A percentile compares a stretch with the other conserved stretches of the same genome.
These are phyloP conservation scores for Homarus gammarus DNA, from an alignment of 2,888 invertebrate genomes.

Conservation along the genomic window DNA sequence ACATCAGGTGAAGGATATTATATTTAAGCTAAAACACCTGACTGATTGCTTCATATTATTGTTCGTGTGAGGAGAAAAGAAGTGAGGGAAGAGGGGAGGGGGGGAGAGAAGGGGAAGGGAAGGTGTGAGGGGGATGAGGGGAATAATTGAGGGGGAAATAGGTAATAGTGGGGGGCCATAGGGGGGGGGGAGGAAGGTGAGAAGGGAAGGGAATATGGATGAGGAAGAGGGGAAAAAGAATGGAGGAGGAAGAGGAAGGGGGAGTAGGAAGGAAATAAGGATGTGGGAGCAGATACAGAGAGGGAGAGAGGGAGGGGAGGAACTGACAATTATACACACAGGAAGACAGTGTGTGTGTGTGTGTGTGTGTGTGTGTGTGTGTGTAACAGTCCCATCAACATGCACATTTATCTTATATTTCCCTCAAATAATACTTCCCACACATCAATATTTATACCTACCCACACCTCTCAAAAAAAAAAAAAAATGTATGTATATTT, in stretches of 20 bases:
- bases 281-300: background rate
- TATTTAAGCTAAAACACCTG: no score
- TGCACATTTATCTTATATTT: no score
- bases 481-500: background rate
- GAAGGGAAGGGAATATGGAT: background rate
- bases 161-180: background rate
- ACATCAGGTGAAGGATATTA: no score
- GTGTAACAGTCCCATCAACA: no score
- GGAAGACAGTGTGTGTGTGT: background rate
- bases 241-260: background rate
- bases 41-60: no score
- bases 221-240: background rate
- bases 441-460: no score
- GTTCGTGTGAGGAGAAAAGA: background rate
- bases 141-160: background rate
- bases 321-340: background rate
- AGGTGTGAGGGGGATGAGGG: no score
- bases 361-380: constrained; percentile 19
- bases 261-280: background rate
- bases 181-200: background rate
- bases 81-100: no score
- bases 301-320: background rate
- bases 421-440: no score
- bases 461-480: background rate
- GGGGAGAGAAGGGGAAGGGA: background rate